Evolutionary conservation across 1,140 invertebrate genomes (phyloP).

Genomic region (Bombus haemorrhoidalis): DNA sequence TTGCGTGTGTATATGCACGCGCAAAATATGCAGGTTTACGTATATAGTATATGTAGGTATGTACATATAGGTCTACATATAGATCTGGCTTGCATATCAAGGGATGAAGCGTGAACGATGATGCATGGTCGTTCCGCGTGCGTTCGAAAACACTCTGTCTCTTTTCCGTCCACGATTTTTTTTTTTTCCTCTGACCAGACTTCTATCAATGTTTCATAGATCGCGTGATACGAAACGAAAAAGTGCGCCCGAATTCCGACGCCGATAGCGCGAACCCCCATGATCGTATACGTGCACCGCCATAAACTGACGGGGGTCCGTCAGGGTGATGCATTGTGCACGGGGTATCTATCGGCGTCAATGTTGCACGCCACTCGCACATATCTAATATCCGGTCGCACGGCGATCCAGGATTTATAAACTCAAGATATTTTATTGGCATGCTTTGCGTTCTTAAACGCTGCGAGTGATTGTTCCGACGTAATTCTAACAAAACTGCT

Average conservation of each 20-base stretch:
- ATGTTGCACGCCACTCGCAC: conserved; percentile 32
- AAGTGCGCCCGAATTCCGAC: conserved; percentile 58
- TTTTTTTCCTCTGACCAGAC: conserved; percentile 48
- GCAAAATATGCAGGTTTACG: neutral
- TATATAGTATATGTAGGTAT: neutral
- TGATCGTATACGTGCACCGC: conserved; percentile 3
- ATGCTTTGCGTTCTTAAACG: neutral
- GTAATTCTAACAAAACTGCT: neutral
- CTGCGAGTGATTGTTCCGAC: neutral
- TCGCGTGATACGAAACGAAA: conserved; percentile 63
- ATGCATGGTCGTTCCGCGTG: conserved; percentile 63
- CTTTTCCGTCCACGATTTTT: conserved; percentile 46
- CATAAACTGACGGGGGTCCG: conserved; percentile 35
- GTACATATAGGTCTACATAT: neutral
- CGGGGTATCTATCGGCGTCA: conserved; percentile 35
- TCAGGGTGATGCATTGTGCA: conserved; percentile 12
- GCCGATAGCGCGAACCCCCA: conserved; percentile 45
- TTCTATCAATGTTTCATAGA: conserved; percentile 72
- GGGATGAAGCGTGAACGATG: conserved; percentile 66
- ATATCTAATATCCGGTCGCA: conserved; percentile 61
- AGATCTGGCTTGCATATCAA: conserved; percentile 49
- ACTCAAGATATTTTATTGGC: neutral
- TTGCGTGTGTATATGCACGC: no score
- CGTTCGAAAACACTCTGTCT: conserved; percentile 66
- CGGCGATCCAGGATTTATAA: conserved; percentile 56